phyloP scores from a whole-genome alignment of 2,113 vertebrate genomes.

The Prietella phreatophila region DNA sequence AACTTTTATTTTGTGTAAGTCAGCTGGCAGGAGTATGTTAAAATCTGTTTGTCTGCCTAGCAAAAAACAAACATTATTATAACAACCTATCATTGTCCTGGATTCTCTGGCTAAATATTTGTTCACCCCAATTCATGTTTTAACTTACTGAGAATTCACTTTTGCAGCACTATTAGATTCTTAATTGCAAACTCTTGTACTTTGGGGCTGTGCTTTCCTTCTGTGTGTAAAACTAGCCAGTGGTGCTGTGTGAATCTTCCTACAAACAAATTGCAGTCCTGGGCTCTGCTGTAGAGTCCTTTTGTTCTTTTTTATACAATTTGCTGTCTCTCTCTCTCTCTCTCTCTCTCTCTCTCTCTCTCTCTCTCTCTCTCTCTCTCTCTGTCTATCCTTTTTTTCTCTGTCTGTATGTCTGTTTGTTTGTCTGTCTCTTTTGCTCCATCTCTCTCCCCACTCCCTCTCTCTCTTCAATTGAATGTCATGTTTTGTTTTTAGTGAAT shows the following conservation, averaged over 20 bases:
- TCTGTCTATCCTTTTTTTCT: not conserved
- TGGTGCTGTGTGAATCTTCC: conserved; percentile 14
- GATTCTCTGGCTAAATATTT: not conserved
- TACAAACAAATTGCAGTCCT: conserved; percentile 25
- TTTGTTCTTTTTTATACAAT: conserved; percentile 27
- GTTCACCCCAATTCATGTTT: not conserved
- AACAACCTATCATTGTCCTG: not conserved
- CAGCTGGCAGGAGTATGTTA: not conserved
- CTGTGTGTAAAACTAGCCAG: conserved; percentile 9
- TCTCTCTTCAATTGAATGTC: conserved; percentile 32
- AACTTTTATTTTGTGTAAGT: not conserved
- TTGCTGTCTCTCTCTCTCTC: conserved; percentile 15
- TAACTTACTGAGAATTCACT: not conserved
- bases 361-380: not conserved
- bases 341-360: not conserved
- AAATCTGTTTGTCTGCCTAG: not conserved
- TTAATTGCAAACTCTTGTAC: not conserved
- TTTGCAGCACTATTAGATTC: conserved; percentile 5
- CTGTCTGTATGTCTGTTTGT: not conserved
- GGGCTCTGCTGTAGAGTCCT: not conserved
- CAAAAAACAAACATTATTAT: not conserved
- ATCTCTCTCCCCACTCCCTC: not conserved
- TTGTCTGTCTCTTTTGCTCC: not conserved
- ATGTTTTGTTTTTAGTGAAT: conserved; percentile 52
- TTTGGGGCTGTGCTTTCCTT: not conserved